phyloP scores from a whole-genome alignment of 2,888 invertebrate genomes.

The Tiphia femorata region DNA sequence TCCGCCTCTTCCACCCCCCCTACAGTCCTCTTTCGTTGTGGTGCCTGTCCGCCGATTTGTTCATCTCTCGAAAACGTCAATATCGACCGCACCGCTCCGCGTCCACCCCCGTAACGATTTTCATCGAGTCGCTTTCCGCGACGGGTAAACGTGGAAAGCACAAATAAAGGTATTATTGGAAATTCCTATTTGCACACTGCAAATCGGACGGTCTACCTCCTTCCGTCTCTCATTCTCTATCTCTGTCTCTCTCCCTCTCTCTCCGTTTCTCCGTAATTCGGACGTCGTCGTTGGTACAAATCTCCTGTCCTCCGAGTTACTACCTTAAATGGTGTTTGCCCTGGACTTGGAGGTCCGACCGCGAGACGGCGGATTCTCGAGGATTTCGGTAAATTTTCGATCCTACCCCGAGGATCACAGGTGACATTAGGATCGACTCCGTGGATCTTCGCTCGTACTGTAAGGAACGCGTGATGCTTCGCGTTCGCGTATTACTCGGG shows the following conservation, averaged over 20 bases:
- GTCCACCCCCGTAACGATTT: too few relatives aligned
- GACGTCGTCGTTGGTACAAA: conserved; percentile 35
- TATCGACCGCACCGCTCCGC: too few relatives aligned
- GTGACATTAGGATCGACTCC: too few relatives aligned
- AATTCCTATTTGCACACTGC: conserved; percentile 16
- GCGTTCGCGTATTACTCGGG: too few relatives aligned
- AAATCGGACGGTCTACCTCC: too few relatives aligned
- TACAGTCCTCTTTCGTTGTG: too few relatives aligned
- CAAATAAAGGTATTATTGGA: conserved; percentile 18
- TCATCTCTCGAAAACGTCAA: not conserved
- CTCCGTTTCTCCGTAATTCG: conserved; percentile 23
- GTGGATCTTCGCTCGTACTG: too few relatives aligned
- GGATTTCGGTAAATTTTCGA: conserved; percentile 47
- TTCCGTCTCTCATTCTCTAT: too few relatives aligned
- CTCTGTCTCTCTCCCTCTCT: too few relatives aligned
- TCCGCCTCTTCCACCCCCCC: too few relatives aligned
- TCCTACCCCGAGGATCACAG: conserved; percentile 20
- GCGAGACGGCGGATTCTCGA: conserved; percentile 42
- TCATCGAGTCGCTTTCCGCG: not conserved
- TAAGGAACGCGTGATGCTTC: too few relatives aligned
- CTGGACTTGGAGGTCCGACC: conserved; percentile 41
- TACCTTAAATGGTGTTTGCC: conserved; percentile 48
- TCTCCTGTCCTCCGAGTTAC: conserved; percentile 48
- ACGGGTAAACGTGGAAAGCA: not conserved
- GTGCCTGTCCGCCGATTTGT: not conserved